phyloP scores from a whole-genome alignment of 2,113 vertebrate genomes.

The Callipepla californica region DNA sequence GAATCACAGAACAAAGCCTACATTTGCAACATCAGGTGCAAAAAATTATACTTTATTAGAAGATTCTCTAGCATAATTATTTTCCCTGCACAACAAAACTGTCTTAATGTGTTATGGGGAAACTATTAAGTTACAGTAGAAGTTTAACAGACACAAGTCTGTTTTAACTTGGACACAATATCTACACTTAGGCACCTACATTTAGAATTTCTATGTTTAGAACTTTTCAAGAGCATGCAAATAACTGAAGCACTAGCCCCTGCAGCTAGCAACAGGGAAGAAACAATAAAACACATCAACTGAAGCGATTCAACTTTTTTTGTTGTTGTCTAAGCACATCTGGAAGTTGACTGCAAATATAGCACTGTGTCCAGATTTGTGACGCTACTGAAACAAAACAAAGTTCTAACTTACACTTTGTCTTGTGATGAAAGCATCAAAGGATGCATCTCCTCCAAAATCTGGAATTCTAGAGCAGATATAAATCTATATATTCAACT shows the following conservation, averaged over 20 bases:
- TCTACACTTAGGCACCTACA: not conserved
- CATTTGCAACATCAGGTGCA: not conserved
- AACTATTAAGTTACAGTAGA: not conserved
- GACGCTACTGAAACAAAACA: not conserved
- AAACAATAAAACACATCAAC: not conserved
- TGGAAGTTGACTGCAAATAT: not conserved
- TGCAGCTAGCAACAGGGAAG: not conserved
- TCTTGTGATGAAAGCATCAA: not conserved
- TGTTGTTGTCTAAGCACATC: not conserved
- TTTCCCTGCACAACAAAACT: not conserved
- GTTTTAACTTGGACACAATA: not conserved
- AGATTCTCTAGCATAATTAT: no score
- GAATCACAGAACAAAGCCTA: not conserved
- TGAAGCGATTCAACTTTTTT: not conserved
- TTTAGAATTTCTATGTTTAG: not conserved
- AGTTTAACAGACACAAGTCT: not conserved
- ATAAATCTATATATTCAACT: not conserved
- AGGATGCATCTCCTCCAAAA: not conserved
- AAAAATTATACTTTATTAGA: not conserved
- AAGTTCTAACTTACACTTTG: not conserved
- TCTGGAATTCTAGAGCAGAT: not conserved
- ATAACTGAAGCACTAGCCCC: not conserved
- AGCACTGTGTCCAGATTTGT: not conserved
- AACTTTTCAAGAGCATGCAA: not conserved
- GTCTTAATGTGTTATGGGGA: not conserved